These are phyloP conservation scores for Grantiella picta DNA, from an alignment of 2,113 vertebrate species.

Conservation along the genomic window DNA sequence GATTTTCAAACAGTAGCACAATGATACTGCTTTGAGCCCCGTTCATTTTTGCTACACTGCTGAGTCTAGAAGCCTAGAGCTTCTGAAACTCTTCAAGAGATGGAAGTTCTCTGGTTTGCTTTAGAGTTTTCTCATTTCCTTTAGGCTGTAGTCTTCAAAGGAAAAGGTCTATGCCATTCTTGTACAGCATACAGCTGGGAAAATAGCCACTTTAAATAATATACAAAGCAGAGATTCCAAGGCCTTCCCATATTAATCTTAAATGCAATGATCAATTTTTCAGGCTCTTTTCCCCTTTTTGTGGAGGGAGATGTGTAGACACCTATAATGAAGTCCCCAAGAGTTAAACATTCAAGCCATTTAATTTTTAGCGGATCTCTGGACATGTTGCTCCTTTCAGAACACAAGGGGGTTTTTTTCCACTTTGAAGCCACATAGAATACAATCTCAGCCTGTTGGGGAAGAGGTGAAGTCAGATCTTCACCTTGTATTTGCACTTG, in stretches of 20 bases:
- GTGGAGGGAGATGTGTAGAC: background rate
- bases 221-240: background rate
- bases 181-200: background rate
- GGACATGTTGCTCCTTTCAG: background rate
- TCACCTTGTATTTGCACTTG: background rate
- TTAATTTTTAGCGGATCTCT: background rate
- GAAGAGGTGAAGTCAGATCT: background rate
- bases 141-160: background rate
- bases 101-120: background rate
- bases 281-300: background rate
- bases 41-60: background rate
- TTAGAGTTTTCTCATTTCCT: background rate
- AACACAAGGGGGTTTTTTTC: background rate
- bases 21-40: background rate
- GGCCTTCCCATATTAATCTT: background rate
- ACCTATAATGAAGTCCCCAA: background rate
- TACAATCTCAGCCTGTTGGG: rapidly evolving
- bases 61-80: background rate
- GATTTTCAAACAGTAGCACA: background rate
- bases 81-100: background rate
- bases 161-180: background rate
- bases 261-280: background rate
- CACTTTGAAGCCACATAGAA: background rate
- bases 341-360: background rate
- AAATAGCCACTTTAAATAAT: background rate